Conservation (phyloP, 2,113 vertebrate species). For the Saguinus midas region DNA sequence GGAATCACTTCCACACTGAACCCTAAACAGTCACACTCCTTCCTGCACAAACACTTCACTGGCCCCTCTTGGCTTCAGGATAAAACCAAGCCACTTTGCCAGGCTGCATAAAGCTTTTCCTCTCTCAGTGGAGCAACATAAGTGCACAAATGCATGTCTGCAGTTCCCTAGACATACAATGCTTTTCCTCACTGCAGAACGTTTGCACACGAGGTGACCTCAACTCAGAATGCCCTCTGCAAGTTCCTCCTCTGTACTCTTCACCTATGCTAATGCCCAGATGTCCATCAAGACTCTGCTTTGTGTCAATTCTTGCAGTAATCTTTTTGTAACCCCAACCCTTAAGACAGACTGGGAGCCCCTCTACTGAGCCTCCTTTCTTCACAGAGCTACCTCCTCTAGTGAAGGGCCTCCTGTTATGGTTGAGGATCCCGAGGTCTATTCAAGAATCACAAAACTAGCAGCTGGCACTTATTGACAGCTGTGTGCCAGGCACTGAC, state of each 20-base stretch:
- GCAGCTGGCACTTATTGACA: not conserved
- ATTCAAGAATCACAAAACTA: not conserved
- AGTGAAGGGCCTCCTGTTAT: not conserved
- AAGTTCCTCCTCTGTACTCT: not conserved
- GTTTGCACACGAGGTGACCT: accelerated
- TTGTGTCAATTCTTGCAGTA: not conserved
- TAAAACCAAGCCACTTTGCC: not conserved
- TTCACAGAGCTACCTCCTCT: not conserved
- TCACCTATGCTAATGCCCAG: not conserved
- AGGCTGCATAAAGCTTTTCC: not conserved
- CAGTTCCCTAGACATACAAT: accelerated
- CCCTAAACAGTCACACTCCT: not conserved
- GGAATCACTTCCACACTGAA: not conserved
- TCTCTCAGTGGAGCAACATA: not conserved
- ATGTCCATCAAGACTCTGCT: not conserved
- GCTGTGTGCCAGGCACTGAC: accelerated
- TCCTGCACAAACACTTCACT: not conserved
- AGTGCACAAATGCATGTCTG: not conserved
- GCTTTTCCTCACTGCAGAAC: not conserved
- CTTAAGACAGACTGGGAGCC: not conserved
- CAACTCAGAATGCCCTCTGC: not conserved
- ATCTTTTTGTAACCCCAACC: not conserved
- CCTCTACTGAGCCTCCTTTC: not conserved
- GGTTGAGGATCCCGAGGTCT: not conserved
- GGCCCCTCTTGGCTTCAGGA: not conserved